phyloP scores from a whole-genome alignment of 2,888 invertebrate genomes.

The Himalopsyche japonica region DNA sequence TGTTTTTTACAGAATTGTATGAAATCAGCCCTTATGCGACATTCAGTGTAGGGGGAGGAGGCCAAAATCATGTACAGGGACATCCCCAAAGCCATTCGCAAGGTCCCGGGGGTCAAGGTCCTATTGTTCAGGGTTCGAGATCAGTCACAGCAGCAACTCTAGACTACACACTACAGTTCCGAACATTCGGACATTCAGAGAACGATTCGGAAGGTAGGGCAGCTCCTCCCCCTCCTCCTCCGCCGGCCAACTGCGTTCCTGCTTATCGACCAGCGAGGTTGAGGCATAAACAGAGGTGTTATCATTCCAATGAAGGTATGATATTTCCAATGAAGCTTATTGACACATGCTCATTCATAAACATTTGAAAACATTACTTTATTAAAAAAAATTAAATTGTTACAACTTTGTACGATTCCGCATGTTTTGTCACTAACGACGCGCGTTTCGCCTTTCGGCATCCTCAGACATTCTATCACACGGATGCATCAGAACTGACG shows the following conservation, averaged over 20 bases:
- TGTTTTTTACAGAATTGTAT: constrained; percentile 31
- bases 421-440: too few species aligned
- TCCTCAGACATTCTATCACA: too few species aligned
- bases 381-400: too few species aligned
- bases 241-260: constrained; percentile 2
- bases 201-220: constrained; percentile 14
- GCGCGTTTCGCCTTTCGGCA: too few species aligned
- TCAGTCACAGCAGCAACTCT: constrained; percentile 33
- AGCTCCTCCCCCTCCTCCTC: constrained; percentile 14
- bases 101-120: background rate
- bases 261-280: constrained; percentile 4
- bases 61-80: background rate
- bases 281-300: constrained; percentile 21
- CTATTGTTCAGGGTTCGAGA: background rate
- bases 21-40: constrained; percentile 40
- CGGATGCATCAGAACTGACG: too few species aligned
- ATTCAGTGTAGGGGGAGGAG: constrained; percentile 21
- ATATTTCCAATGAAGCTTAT: background rate
- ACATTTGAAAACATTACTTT: too few species aligned
- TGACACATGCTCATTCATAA: too few species aligned
- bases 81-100: background rate
- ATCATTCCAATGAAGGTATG: constrained; percentile 22
- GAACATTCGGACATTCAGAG: constrained; percentile 36
- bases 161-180: constrained; percentile 37
- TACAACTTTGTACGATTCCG: too few species aligned